Percentiles rank a stretch among this genome's conserved stretches.
Evolutionary conservation across 35 echinoderm and acorn worm genomes (phyloP).

Genomic region (Acanthaster planci): DNA sequence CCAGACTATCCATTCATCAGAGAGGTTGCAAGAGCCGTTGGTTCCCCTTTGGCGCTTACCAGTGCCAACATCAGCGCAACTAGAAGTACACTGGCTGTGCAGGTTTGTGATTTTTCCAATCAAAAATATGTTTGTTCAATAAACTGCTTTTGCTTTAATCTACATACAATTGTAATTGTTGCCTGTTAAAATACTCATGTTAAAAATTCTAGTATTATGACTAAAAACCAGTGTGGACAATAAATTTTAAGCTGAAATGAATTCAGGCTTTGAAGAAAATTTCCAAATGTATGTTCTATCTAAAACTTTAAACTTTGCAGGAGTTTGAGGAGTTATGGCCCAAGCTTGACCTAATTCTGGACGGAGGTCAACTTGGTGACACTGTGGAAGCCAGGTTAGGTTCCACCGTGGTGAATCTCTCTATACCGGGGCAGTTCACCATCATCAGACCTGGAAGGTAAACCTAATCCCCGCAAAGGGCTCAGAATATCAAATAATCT

Average conservation of each 20-base stretch:
- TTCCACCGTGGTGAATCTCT: slow-evolving; percentile 86
- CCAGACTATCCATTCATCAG: slow-evolving; percentile 81
- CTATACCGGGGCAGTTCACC: slow-evolving; percentile 60
- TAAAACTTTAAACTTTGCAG: slow-evolving; percentile 28
- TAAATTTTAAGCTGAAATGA: too few species aligned
- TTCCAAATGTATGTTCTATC: too few species aligned
- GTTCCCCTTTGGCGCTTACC: slow-evolving; percentile 75
- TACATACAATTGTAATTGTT: not conserved
- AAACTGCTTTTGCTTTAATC: not conserved
- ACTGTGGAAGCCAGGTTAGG: slow-evolving; percentile 60
- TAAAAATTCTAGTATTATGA: too few species aligned
- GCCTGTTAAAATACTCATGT: too few species aligned
- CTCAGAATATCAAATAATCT: not conserved
- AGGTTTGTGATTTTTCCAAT: slow-evolving; percentile 54
- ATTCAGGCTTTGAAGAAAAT: too few species aligned
- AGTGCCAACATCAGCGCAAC: slow-evolving; percentile 88
- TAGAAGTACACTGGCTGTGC: slow-evolving; percentile 79
- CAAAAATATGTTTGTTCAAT: not conserved
- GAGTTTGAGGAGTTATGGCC: slow-evolving; percentile 90
- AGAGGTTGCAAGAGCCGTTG: slow-evolving; percentile 58
- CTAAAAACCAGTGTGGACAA: too few species aligned
- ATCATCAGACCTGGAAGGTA: slow-evolving; percentile 90
- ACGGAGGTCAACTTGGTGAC: slow-evolving; percentile 74
- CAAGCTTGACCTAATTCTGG: slow-evolving; percentile 75
- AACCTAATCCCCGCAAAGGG: not conserved